Evolutionary conservation across 2,888 invertebrate species (phyloP).

Genomic region (Drosophila ustulata): DNA sequence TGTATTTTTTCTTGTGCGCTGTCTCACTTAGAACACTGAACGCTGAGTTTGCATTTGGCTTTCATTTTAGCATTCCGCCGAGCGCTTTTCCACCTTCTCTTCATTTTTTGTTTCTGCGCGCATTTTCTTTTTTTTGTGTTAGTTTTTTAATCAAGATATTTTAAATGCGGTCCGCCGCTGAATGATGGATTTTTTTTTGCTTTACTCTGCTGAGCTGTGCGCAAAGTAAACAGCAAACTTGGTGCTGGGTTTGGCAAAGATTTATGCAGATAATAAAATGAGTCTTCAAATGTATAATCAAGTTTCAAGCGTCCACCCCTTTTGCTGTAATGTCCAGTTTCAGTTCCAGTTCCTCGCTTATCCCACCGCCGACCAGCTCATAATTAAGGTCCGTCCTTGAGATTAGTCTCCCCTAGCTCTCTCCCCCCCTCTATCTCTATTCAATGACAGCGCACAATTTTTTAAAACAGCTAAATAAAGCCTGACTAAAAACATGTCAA

Average conservation of each 20-base stretch:
- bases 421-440: constrained; percentile 25
- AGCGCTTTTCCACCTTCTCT: constrained; percentile 43
- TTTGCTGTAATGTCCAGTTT: constrained; percentile 13
- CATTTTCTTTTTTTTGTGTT: constrained; percentile 42
- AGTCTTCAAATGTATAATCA: constrained; percentile 76
- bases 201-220: constrained; percentile 17
- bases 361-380: constrained; percentile 32
- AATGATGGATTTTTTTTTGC: constrained; percentile 68
- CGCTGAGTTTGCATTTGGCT: constrained; percentile 74
- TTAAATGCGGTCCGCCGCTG: constrained; percentile 72
- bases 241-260: constrained; percentile 62
- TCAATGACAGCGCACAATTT: constrained; percentile 44
- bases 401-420: constrained; percentile 6
- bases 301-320: constrained; percentile 50
- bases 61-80: constrained; percentile 61
- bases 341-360: constrained; percentile 5
- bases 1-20: constrained; percentile 23
- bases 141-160: constrained; percentile 78
- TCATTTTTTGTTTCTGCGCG: neutral
- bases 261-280: constrained; percentile 78
- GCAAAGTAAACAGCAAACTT: constrained; percentile 71
- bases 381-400: constrained; percentile 70
- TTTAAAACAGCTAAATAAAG: constrained; percentile 37
- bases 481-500: constrained; percentile 58
- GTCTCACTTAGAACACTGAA: constrained; percentile 62